Evolutionary conservation across 2,888 invertebrate genomes (phyloP).

Genomic region (Nudaria mundana): DNA sequence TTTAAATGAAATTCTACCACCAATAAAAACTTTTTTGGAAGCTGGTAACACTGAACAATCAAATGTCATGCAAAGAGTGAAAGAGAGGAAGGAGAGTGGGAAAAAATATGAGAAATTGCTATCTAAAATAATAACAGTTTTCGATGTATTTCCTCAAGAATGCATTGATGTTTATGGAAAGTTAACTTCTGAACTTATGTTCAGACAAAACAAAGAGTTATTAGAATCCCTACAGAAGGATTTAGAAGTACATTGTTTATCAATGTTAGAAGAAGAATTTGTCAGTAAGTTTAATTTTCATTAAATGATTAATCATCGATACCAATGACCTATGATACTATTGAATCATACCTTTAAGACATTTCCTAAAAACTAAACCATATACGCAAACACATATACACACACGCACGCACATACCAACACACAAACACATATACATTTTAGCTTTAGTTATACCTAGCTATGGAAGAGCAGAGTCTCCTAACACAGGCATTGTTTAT

Average conservation of each 20-base stretch:
- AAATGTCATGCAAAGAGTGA: slow-evolving; percentile 49
- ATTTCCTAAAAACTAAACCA: no score
- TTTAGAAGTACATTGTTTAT: slow-evolving; percentile 61
- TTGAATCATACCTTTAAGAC: no score
- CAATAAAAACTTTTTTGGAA: slow-evolving; percentile 56
- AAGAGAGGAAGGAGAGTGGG: slow-evolving; percentile 34
- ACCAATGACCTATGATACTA: no score
- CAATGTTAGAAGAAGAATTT: slow-evolving; percentile 59
- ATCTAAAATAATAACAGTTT: slow-evolving; percentile 54
- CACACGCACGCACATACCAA: no score
- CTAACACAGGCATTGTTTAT: no score
- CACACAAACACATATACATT: no score
- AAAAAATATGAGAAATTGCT: slow-evolving; percentile 44
- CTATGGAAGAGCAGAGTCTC: no score
- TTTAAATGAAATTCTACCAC: slow-evolving; percentile 61
- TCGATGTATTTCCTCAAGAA: slow-evolving; percentile 60
- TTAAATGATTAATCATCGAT: not conserved
- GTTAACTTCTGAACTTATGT: slow-evolving; percentile 68
- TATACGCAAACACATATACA: no score
- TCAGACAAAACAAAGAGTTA: slow-evolving; percentile 68
- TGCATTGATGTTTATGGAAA: slow-evolving; percentile 64
- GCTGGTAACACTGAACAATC: slow-evolving; percentile 58
- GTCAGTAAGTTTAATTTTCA: slow-evolving; percentile 51
- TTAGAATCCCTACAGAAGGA: slow-evolving; percentile 59
- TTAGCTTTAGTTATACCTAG: no score